Base-by-base conservation (phyloP, 2,113 vertebrate genomes). In the Boulengeromyrus knoepffleri region DNA sequence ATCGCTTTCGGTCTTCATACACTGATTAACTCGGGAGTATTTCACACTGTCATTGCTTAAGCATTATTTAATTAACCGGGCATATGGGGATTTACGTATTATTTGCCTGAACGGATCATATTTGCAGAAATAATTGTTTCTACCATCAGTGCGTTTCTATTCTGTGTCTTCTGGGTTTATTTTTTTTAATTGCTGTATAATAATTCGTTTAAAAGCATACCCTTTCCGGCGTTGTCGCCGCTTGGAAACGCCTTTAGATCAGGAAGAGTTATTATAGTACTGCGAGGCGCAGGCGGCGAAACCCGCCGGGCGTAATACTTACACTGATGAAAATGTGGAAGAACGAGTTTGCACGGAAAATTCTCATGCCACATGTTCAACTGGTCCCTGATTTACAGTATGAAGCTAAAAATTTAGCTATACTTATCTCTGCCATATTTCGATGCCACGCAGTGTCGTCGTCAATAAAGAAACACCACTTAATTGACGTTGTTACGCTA, bases 1-100 rank as follows among this genome's bases (percentile, higher is more conserved):
- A 46, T 90, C 86, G 88, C 36, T 89, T 94, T 91, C 88, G 45
- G 77, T 90, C 39, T 90, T 92, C 92, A 94, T 94, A 94, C 90
- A 87, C 88, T 39, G 74, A 90, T 88, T 90, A 85, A 85, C 45
- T n/a, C 45, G 27, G 21, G 15, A 42, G 36, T 19, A 42, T 85
- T n/a, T 85, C 45, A 45, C 9, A 85, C 8, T 6, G 36, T 8
- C 36, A 19, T 5, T 21, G 13, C 36, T 80, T 42, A 42, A 39
- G 12, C 36, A 80, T 39, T 7, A 17, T 80, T 80, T 80, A 80
- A 39, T 80, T 80, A 39, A 42, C 17, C 74, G 5, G 13, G 5
- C 39, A 80, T 19, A 42, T 36, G 36, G 15, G 36, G 36, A 42
- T 80, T 80, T 80, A 13, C 31, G 36, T 42, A 80, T 80, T 19